Base-by-base conservation (phyloP, 2,797 vertebrate genomes). In the Coregonus ussuriensis region DNA sequence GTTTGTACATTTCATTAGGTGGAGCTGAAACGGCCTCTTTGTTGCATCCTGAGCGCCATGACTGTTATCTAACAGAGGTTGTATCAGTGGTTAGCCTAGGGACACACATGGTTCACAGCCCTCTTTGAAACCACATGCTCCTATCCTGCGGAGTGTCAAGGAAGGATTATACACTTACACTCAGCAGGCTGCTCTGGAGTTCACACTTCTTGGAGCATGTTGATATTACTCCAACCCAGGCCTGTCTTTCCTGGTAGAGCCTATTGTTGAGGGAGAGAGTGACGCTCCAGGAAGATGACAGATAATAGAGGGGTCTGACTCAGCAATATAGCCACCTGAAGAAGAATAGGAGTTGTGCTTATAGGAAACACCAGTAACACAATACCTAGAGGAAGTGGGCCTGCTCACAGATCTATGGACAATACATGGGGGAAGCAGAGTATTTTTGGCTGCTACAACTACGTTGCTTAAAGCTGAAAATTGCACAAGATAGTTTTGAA, bases 121-220 rank as follows among this genome's bases (percentile, higher is more conserved):
- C 41, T 81, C 81, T n/a, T 77, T 79, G 59, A 9, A 63, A 25
- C 59, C 59, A 63, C 25, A 25, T 29, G 59, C 7, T 25, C 67
- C 74, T 69, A 69, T 78, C 82, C 76, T 75, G 67, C 80, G 31
- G 77, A 77, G 85, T 77, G 81, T 83, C 80, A 75, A 83, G 76
- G 77, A 56, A 77, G 83, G 77, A 80, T 81, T 77, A 70, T 74
- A 74, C 80, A 77, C 81, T 47, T 47, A 74, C 77, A 35, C 31
- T 2, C 66, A 72, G 67, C 83, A 84, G 59, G 65, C 81, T 81
- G 87, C 82, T 88, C 73, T 69, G 7, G 78, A 85, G 84, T 87
- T 93, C 91, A 86, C 89, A 93, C 91, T 93, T 11, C 92, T 93
- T 93, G 91, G 90, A 89, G 87, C 82, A 89, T 89, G 89, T 91